Conservation (phyloP, 2,797 vertebrate genomes). For the Enteromius afrohamiltoni region DNA sequence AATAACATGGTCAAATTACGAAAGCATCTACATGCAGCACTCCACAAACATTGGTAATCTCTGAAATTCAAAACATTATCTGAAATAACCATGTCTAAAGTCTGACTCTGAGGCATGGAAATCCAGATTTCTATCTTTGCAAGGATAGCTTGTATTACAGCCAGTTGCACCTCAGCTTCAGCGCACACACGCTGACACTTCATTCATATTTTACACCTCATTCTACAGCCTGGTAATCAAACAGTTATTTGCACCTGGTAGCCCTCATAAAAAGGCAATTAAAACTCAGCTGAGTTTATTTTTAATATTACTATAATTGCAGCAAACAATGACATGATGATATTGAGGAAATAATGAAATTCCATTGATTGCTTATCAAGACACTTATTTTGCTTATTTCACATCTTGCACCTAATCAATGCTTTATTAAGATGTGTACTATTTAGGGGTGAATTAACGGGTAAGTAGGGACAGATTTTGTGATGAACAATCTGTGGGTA, state of each 20-base stretch:
- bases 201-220: conserved; percentile 47
- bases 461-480: not conserved
- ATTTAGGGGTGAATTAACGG: not conserved
- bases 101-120: conserved; percentile 9
- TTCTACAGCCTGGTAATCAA: conserved; percentile 26
- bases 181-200: conserved; percentile 30
- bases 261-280: not conserved
- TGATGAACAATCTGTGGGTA: not conserved
- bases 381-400: not conserved
- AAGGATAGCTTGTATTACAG: conserved; percentile 32
- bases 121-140: conserved; percentile 21
- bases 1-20: not conserved
- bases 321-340: not conserved
- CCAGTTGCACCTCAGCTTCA: conserved; percentile 10
- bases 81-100: not conserved
- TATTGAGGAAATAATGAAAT: not conserved
- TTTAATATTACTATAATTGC: not conserved
- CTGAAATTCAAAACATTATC: not conserved
- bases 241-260: conserved; percentile 7
- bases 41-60: conserved; percentile 1
- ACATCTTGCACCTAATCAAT: not conserved
- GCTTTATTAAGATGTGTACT: not conserved
- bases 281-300: not conserved
- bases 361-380: not conserved
- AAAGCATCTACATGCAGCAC: conserved; percentile 9